A percentile compares a stretch with the other conserved stretches of the same genome.
phyloP scores from a whole-genome alignment of 1,140 invertebrate species.

The Leguminivora glycinivorella region DNA sequence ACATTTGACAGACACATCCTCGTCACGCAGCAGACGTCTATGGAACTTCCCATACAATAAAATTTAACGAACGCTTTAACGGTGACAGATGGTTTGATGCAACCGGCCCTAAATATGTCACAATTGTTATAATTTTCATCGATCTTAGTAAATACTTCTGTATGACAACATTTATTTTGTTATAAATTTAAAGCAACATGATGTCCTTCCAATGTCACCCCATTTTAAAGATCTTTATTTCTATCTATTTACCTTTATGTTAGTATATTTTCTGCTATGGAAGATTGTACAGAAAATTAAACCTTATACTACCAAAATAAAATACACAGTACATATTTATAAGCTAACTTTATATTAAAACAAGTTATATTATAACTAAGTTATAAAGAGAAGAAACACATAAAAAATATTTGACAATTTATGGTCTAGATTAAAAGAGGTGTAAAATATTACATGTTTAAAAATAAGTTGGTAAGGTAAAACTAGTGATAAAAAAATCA shows the following conservation, averaged over 20 bases:
- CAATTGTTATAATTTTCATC: too few species aligned
- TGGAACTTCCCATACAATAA: too few species aligned
- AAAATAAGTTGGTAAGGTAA: neutral
- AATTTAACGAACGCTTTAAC: too few species aligned
- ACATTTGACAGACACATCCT: too few species aligned
- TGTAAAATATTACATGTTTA: neutral
- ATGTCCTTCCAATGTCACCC: neutral
- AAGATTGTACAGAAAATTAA: slow-evolving; percentile 8
- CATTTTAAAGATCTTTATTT: neutral
- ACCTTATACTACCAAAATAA: neutral
- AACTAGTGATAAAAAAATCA: neutral
- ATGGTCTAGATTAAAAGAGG: neutral
- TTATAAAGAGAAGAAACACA: neutral
- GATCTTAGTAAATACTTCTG: neutral
- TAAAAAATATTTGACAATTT: neutral
- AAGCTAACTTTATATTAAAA: neutral
- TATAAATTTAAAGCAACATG: neutral
- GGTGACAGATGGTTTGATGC: too few species aligned
- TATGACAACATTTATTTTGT: neutral
- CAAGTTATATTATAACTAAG: too few species aligned
- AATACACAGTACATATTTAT: neutral
- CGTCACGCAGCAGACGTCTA: too few species aligned
- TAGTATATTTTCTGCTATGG: slow-evolving; percentile 7
- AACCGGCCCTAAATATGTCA: too few species aligned
- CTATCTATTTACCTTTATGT: neutral